Percentiles rank a stretch among this genome's conserved stretches.
Conservation (phyloP, 2,888 invertebrate genomes). For the Amiota mariae region DNA sequence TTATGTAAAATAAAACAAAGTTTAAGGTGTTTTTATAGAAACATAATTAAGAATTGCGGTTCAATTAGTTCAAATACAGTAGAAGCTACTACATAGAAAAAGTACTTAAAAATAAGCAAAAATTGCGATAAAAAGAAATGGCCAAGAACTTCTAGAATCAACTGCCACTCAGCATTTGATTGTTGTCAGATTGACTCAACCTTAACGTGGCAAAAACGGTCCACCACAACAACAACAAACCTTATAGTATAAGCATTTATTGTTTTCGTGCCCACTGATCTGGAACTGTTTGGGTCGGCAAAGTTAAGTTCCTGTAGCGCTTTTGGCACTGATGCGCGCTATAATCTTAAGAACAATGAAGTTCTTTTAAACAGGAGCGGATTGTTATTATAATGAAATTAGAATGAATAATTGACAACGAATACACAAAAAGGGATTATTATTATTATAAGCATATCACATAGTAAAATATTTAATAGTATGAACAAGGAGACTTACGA, state of each 20-base stretch:
- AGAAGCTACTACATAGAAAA: no score
- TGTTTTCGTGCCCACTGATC: constrained; percentile 44
- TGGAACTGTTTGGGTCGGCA: constrained; percentile 44
- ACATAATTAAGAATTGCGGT: no score
- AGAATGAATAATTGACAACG: no score
- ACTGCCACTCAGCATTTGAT: background rate
- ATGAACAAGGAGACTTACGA: no score
- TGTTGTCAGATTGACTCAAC: constrained; percentile 4
- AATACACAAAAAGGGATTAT: no score
- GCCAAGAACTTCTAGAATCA: constrained; percentile 14
- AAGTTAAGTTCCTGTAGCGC: constrained; percentile 19
- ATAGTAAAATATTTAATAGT: no score
- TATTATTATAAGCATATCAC: no score
- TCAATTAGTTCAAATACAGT: no score
- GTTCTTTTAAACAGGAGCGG: constrained; percentile 4
- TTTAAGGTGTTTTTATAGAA: no score
- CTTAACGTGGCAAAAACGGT: background rate
- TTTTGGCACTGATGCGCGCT: constrained; percentile 25
- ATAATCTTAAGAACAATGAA: background rate
- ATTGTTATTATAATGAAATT: no score
- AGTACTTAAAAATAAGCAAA: background rate
- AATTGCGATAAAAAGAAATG: constrained; percentile 22
- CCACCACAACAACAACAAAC: background rate
- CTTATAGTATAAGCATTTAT: background rate
- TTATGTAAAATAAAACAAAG: no score